Percentiles rank a stretch among this genome's conserved stretches.
Conservation (phyloP, 2,113 vertebrate genomes). For the Aegithalos caudatus region DNA sequence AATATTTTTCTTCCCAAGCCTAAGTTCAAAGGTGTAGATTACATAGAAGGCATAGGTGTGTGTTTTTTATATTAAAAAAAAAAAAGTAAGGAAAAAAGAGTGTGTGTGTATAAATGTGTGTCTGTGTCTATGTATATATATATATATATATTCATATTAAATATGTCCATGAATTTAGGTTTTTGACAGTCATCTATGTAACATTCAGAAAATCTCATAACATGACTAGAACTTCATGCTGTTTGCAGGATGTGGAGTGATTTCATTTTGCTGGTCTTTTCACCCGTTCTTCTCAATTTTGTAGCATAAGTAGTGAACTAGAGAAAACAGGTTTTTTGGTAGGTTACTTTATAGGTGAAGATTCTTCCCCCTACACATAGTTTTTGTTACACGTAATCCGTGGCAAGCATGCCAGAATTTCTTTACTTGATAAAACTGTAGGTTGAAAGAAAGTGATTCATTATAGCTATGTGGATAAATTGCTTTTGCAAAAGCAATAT, state of each 20-base stretch:
- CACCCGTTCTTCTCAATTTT: not conserved
- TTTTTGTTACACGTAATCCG: not conserved
- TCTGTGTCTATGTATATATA: fast-evolving
- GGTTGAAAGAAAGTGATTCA: not conserved
- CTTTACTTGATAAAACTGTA: not conserved
- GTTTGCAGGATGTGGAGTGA: not conserved
- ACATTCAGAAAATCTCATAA: not conserved
- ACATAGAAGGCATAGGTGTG: not conserved
- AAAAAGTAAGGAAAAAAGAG: not conserved
- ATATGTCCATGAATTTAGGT: not conserved
- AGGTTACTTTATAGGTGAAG: not conserved
- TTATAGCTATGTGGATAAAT: not conserved
- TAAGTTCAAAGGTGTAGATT: not conserved
- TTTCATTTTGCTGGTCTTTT: not conserved
- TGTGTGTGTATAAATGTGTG: not conserved
- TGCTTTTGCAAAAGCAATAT: not conserved
- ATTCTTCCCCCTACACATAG: not conserved
- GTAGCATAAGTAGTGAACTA: not conserved
- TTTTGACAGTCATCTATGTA: not conserved
- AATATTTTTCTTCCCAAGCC: not conserved
- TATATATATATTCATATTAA: not conserved
- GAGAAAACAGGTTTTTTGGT: not conserved
- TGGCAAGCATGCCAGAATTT: not conserved
- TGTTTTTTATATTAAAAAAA: not conserved
- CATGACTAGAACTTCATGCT: fast-evolving